Evolutionary conservation across 2,888 invertebrate genomes (phyloP).

Genomic region (Microctonus brassicae): DNA sequence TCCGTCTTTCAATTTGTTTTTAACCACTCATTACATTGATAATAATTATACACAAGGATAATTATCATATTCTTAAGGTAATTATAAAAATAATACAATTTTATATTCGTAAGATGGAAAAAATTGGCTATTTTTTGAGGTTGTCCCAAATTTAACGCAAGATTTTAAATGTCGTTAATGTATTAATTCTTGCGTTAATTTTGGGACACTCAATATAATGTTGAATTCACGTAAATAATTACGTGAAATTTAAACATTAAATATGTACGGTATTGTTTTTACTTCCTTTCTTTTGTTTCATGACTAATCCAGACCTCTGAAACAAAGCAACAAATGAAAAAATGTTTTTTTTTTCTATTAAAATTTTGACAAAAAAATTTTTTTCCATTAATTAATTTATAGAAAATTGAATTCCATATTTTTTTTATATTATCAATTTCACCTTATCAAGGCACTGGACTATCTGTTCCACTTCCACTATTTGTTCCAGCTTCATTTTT

Average conservation of each 20-base stretch:
- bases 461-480: slow-evolving; percentile 86
- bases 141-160: too few species aligned
- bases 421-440: slow-evolving; percentile 36
- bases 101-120: slow-evolving; percentile 59
- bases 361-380: slow-evolving; percentile 5
- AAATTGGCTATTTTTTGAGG: slow-evolving; percentile 64
- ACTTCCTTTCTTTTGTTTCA: slow-evolving; percentile 35
- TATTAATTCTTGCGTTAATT: too few species aligned
- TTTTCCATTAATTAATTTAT: neutral
- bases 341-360: too few species aligned
- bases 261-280: slow-evolving; percentile 52
- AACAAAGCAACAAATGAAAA: slow-evolving; percentile 44
- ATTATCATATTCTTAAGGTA: slow-evolving; percentile 44
- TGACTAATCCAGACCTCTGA: slow-evolving; percentile 57
- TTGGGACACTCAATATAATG: too few species aligned
- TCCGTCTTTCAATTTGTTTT: neutral
- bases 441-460: slow-evolving; percentile 74
- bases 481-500: slow-evolving; percentile 75
- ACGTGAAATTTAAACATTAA: slow-evolving; percentile 30
- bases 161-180: too few species aligned
- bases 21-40: neutral
- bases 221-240: neutral
- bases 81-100: slow-evolving; percentile 68
- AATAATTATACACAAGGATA: slow-evolving; percentile 34
- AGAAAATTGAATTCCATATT: neutral